phyloP scores from a whole-genome alignment of 2,797 vertebrate species.

The Mastacembelus armatus region DNA sequence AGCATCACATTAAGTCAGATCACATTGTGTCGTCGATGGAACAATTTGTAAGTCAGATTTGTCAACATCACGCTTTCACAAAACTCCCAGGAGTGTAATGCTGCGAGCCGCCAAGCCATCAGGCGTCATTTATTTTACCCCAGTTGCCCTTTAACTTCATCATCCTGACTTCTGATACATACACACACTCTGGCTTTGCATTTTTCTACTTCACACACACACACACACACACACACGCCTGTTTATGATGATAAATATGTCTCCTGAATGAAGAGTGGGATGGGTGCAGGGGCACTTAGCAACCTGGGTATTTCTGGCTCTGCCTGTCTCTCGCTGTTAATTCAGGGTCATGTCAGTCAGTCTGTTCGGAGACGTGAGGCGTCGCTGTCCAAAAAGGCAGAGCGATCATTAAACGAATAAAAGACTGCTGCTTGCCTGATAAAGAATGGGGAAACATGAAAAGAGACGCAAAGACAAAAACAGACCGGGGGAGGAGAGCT shows the following conservation, averaged over 20 bases:
- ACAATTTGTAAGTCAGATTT: slow-evolving; percentile 63
- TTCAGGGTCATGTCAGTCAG: slow-evolving; percentile 73
- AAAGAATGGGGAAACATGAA: slow-evolving; percentile 65
- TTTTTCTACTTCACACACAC: background rate
- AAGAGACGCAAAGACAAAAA: slow-evolving; percentile 60
- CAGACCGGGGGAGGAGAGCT: slow-evolving; percentile 46
- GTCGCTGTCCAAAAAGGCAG: slow-evolving; percentile 47
- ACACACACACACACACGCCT: slow-evolving; percentile 14
- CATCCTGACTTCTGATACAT: slow-evolving; percentile 30
- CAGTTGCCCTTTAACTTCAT: slow-evolving; percentile 62
- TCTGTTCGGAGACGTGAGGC: slow-evolving; percentile 38
- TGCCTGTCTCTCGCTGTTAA: slow-evolving; percentile 55
- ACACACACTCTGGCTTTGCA: slow-evolving; percentile 9
- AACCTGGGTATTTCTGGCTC: slow-evolving; percentile 7
- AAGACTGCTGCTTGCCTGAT: slow-evolving; percentile 36
- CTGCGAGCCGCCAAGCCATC: slow-evolving; percentile 30
- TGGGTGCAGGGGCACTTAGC: slow-evolving; percentile 30
- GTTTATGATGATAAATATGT: slow-evolving; percentile 53
- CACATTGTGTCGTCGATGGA: slow-evolving; percentile 59
- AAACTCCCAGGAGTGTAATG: slow-evolving; percentile 54
- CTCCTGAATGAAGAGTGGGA: slow-evolving; percentile 29
- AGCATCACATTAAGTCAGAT: slow-evolving; percentile 48
- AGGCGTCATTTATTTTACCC: slow-evolving; percentile 60
- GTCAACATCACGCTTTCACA: slow-evolving; percentile 30
- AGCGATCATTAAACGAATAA: slow-evolving; percentile 64